Percentiles rank a stretch among this genome's conserved stretches.
These are phyloP conservation scores for Agrilus planipennis DNA, from an alignment of 1,140 invertebrate species.

Conservation along the genomic window DNA sequence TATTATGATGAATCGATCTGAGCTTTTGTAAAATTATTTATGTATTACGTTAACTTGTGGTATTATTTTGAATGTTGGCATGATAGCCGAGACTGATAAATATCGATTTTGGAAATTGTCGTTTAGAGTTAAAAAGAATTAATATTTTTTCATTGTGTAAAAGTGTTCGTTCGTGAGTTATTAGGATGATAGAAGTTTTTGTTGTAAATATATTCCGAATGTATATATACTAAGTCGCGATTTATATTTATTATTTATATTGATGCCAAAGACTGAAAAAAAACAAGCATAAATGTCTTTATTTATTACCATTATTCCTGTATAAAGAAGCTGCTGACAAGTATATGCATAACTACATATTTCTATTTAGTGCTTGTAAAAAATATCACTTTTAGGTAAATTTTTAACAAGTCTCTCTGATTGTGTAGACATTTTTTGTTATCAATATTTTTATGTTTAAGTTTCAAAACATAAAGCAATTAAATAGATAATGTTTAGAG, in stretches of 20 bases:
- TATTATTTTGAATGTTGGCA: conserved; percentile 3
- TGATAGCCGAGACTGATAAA: not conserved
- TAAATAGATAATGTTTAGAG: no score
- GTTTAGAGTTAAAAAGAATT: not conserved
- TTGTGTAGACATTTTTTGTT: not conserved
- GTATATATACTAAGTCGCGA: conserved; percentile 23
- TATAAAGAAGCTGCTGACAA: conserved; percentile 4
- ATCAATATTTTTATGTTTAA: not conserved
- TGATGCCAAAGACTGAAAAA: conserved; percentile 30
- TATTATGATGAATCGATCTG: no score
- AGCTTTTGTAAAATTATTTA: no score
- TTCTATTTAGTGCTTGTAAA: not conserved
- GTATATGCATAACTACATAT: conserved; percentile 2
- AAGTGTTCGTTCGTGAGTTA: not conserved
- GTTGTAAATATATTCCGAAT: conserved; percentile 4
- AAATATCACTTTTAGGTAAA: not conserved
- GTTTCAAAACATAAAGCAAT: no score
- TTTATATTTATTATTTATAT: conserved; percentile 26
- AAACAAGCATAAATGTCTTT: conserved; percentile 21
- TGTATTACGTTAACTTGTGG: no score
- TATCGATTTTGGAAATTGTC: not conserved
- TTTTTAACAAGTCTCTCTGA: not conserved
- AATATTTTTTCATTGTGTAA: not conserved
- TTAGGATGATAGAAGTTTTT: not conserved
- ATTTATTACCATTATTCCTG: conserved; percentile 7